phyloP scores from a whole-genome alignment of 2,888 invertebrate genomes.

The Leptinotarsa haldemani region DNA sequence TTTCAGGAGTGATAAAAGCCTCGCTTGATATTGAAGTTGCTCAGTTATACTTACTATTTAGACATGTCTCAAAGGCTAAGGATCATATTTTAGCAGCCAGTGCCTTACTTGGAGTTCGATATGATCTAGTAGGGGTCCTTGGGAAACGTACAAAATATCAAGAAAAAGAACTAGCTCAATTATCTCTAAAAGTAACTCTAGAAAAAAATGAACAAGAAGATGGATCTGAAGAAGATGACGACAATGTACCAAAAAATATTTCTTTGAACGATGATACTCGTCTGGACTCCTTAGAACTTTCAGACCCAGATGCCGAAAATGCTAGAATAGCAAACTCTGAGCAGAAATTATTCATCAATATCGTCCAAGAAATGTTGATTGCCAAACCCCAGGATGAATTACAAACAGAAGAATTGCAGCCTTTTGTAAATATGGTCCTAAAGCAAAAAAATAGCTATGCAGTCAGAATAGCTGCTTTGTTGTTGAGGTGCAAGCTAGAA shows the following conservation, averaged over 20 bases:
- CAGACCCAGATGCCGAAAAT: slow-evolving; percentile 68
- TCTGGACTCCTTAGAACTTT: slow-evolving; percentile 81
- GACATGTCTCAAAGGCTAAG: slow-evolving; percentile 77
- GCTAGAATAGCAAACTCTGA: slow-evolving; percentile 74
- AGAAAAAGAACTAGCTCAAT: slow-evolving; percentile 82
- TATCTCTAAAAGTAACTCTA: slow-evolving; percentile 76
- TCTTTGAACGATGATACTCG: slow-evolving; percentile 88
- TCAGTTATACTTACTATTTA: slow-evolving; percentile 79
- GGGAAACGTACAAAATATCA: slow-evolving; percentile 94
- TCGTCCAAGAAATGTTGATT: slow-evolving; percentile 78
- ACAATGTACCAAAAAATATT: slow-evolving; percentile 75
- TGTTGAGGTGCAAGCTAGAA: slow-evolving; percentile 80
- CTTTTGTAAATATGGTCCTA: slow-evolving; percentile 78
- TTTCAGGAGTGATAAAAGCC: slow-evolving; percentile 52
- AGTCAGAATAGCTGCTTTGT: slow-evolving; percentile 79
- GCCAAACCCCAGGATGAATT: slow-evolving; percentile 85
- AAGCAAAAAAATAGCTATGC: slow-evolving; percentile 80
- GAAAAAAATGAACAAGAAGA: slow-evolving; percentile 64
- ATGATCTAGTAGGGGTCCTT: slow-evolving; percentile 80
- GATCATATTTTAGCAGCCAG: slow-evolving; percentile 75
- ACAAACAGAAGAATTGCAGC: slow-evolving; percentile 83
- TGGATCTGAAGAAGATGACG: slow-evolving; percentile 68
- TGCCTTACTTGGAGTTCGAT: slow-evolving; percentile 73
- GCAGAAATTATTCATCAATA: slow-evolving; percentile 82
- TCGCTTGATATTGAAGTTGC: slow-evolving; percentile 71